These are phyloP conservation scores for Galeopsomyia nigrocyanea DNA, from an alignment of 2,888 invertebrate genomes.

Conservation along the genomic window DNA sequence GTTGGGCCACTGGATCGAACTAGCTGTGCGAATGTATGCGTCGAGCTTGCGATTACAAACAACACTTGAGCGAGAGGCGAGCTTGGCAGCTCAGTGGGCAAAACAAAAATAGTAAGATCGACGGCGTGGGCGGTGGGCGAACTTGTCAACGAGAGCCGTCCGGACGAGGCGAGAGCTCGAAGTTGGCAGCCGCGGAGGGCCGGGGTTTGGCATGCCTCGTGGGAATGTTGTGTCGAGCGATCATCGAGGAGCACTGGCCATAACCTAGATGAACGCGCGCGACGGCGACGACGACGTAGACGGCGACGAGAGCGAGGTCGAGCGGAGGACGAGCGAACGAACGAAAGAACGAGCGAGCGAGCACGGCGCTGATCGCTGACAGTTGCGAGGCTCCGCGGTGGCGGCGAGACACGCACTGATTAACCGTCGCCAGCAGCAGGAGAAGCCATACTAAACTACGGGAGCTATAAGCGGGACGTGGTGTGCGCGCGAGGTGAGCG, in stretches of 20 bases:
- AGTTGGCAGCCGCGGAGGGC: too few relatives aligned
- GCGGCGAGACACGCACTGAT: conserved; percentile 28
- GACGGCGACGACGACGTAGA: neutral
- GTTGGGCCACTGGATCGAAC: too few relatives aligned
- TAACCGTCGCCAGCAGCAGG: conserved; percentile 37
- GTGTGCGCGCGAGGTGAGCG: neutral
- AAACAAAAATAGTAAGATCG: too few relatives aligned
- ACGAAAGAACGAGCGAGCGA: neutral
- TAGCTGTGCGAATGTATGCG: too few relatives aligned
- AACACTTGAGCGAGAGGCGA: too few relatives aligned
- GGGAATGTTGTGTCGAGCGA: neutral
- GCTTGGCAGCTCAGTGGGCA: too few relatives aligned
- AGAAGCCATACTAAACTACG: conserved; percentile 40
- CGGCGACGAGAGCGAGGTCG: neutral
- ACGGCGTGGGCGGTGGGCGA: too few relatives aligned
- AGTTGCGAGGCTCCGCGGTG: neutral
- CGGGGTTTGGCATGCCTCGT: neutral
- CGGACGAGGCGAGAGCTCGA: too few relatives aligned
- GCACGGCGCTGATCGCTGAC: neutral
- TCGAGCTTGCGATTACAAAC: too few relatives aligned
- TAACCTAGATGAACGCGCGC: neutral
- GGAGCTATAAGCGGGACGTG: conserved; percentile 10
- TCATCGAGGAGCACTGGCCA: neutral
- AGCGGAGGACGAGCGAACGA: neutral
- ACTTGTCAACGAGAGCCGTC: too few relatives aligned